These are phyloP conservation scores for Corvus hawaiiensis DNA, from an alignment of 2,113 vertebrate species.

Conservation along the genomic window DNA sequence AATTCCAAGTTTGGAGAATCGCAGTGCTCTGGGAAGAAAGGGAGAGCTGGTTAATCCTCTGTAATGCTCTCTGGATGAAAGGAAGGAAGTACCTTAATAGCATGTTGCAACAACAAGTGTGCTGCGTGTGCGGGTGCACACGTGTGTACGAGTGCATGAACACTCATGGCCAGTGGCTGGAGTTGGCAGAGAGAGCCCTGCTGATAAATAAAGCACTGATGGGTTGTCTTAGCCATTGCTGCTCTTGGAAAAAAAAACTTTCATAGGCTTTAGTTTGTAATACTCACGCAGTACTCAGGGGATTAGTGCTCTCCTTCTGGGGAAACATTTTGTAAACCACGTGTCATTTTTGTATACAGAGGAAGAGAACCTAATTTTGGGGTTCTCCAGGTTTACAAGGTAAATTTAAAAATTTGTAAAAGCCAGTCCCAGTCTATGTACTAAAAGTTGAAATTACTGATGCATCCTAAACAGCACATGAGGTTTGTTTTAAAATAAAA, in stretches of 20 bases:
- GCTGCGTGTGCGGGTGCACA: not conserved
- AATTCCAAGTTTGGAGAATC: not conserved
- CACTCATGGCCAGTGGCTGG: conserved; percentile 13
- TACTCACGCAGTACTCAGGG: conserved; percentile 13
- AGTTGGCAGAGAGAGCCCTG: not conserved
- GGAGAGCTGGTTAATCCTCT: not conserved
- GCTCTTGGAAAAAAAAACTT: conserved; percentile 16
- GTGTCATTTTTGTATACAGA: not conserved
- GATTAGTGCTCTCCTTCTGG: not conserved
- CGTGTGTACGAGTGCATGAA: not conserved
- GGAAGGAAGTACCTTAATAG: not conserved
- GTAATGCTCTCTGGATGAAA: not conserved
- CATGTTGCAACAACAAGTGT: not conserved
- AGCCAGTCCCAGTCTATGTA: not conserved
- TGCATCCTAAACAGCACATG: not conserved
- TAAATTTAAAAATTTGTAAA: not conserved
- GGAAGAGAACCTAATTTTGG: not conserved
- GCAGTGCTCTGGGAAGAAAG: not conserved
- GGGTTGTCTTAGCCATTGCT: conserved; percentile 39
- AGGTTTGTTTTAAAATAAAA: not conserved
- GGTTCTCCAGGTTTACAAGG: not conserved
- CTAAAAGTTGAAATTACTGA: not conserved
- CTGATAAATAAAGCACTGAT: conserved; percentile 16
- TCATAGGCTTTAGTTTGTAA: not conserved
- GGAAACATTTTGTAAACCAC: conserved; percentile 2